Percentiles rank a stretch among this genome's conserved stretches.
These are phyloP conservation scores for Cantharis nigra DNA, from an alignment of 2,888 invertebrate species.

Conservation along the genomic window DNA sequence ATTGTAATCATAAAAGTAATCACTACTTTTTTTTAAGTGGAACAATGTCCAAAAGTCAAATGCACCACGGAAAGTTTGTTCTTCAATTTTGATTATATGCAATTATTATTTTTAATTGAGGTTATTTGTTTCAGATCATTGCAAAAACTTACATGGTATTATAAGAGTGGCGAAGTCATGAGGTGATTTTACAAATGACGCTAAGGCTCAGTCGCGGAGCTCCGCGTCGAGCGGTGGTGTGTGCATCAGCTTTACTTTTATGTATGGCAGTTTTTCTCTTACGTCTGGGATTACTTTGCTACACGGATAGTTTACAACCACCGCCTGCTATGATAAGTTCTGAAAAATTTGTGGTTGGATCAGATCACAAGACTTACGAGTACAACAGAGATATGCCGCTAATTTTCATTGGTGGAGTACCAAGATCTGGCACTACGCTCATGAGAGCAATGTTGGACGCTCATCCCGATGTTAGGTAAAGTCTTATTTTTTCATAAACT, in stretches of 20 bases:
- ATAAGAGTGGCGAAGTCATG: not conserved
- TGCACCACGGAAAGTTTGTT: too few relatives aligned
- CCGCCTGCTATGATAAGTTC: slow-evolving; percentile 43
- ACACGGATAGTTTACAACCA: slow-evolving; percentile 35
- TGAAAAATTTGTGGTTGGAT: slow-evolving; percentile 67
- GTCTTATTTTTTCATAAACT: not conserved
- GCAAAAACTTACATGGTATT: not conserved
- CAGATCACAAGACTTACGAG: slow-evolving; percentile 68
- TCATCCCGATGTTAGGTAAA: slow-evolving; percentile 89
- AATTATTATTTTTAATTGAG: not conserved
- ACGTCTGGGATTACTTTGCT: slow-evolving; percentile 55
- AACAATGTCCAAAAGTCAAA: too few relatives aligned
- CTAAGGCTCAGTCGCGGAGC: slow-evolving; percentile 52
- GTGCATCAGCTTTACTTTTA: slow-evolving; percentile 51
- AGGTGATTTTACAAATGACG: slow-evolving; percentile 46
- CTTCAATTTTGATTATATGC: too few relatives aligned
- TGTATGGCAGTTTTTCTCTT: slow-evolving; percentile 53
- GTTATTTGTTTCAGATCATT: slow-evolving; percentile 5
- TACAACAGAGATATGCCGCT: slow-evolving; percentile 90
- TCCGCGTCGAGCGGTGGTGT: slow-evolving; percentile 52
- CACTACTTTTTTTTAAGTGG: not conserved
- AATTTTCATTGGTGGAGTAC: slow-evolving; percentile 97
- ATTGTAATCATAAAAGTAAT: not conserved
- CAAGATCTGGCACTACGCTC: slow-evolving; percentile 95
- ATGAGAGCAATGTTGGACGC: slow-evolving; percentile 98